Evolutionary conservation across 1,140 invertebrate species (phyloP).

Genomic region (Idris sp.): DNA sequence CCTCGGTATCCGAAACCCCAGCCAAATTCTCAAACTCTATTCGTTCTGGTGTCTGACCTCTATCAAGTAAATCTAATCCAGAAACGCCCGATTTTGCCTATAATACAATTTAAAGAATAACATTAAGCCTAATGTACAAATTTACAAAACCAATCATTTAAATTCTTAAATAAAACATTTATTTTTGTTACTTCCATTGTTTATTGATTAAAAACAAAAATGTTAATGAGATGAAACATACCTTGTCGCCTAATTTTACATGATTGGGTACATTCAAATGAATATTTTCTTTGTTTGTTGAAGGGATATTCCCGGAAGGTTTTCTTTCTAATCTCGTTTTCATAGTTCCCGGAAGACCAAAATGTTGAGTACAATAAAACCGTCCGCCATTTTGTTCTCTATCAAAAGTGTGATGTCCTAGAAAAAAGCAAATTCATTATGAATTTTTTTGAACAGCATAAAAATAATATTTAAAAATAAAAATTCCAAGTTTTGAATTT

Average conservation of each 20-base stretch:
- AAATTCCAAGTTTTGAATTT: too few species aligned
- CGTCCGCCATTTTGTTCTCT: slow-evolving; percentile 84
- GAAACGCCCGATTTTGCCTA: slow-evolving; percentile 76
- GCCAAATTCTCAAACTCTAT: slow-evolving; percentile 86
- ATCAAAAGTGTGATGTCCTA: slow-evolving; percentile 86
- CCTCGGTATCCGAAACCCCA: slow-evolving; percentile 83
- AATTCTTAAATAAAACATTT: too few species aligned
- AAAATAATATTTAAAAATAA: too few species aligned
- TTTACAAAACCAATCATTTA: too few species aligned
- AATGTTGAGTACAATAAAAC: slow-evolving; percentile 91
- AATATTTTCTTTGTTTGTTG: slow-evolving; percentile 77
- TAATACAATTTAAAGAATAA: slow-evolving; percentile 23
- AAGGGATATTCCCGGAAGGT: slow-evolving; percentile 65
- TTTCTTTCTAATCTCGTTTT: slow-evolving; percentile 72
- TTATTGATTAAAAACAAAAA: too few species aligned
- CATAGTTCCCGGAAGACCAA: slow-evolving; percentile 81
- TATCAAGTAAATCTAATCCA: slow-evolving; percentile 81
- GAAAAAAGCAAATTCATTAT: slow-evolving; percentile 37
- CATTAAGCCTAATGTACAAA: not conserved
- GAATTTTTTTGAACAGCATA: too few species aligned
- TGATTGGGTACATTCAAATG: slow-evolving; percentile 65
- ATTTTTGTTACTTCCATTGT: too few species aligned
- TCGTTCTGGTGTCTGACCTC: slow-evolving; percentile 87
- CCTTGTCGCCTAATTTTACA: slow-evolving; percentile 72
- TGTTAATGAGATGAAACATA: slow-evolving; percentile 48